Percentiles rank a stretch among this genome's conserved stretches.
phyloP scores from a whole-genome alignment of 2,113 vertebrate species.

The Microtus richardsoni region DNA sequence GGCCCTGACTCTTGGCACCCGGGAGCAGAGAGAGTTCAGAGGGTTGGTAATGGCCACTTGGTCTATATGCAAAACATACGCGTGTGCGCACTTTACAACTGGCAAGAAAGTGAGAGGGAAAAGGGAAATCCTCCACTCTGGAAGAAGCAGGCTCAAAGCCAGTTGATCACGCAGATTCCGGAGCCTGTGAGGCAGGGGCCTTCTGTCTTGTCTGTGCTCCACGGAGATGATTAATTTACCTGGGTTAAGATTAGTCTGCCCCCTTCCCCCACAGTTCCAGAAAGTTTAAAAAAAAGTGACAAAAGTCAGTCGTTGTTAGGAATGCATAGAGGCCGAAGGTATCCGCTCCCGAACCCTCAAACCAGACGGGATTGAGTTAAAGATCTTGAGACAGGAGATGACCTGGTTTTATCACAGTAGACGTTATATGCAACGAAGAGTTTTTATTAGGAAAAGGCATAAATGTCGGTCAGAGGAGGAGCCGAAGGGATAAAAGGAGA shows the following conservation, averaged over 20 bases:
- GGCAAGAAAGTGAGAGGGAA: background rate
- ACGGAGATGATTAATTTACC: background rate
- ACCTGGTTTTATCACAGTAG: background rate
- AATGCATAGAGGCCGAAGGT: background rate
- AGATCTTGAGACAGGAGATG: background rate
- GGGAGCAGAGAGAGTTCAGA: constrained; percentile 67
- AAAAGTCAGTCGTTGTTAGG: background rate
- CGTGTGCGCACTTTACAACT: background rate
- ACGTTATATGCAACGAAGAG: background rate
- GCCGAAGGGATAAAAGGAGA: background rate
- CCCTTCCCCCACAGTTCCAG: background rate
- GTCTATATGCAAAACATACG: constrained; percentile 34
- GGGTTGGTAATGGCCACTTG: constrained; percentile 22
- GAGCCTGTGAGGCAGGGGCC: background rate
- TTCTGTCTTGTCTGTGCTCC: background rate
- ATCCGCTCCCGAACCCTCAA: background rate
- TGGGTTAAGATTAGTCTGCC: background rate
- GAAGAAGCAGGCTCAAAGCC: background rate
- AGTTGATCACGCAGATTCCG: background rate
- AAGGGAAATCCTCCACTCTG: background rate
- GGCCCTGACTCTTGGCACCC: background rate
- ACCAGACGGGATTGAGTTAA: background rate
- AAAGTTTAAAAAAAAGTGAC: background rate
- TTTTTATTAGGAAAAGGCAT: background rate
- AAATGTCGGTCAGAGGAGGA: background rate